Base-by-base conservation (phyloP, 2,888 invertebrate genomes). In the Noctua fimbriata region DNA sequence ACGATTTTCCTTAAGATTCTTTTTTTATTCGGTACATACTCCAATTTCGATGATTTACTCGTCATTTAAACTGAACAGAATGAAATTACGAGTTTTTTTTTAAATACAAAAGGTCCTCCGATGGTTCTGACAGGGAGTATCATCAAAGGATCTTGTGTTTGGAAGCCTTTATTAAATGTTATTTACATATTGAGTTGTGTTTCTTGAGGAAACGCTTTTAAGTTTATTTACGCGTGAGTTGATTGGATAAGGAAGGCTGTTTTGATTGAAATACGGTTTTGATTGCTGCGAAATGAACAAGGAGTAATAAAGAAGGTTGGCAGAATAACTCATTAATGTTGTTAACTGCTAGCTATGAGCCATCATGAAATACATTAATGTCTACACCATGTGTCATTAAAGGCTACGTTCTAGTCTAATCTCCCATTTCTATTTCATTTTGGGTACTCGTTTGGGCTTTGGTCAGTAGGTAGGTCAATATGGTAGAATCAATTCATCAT, bases 1-100 rank as follows among this genome's bases (percentile, higher is more conserved):
- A 87, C 85, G 86, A 86, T 86, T 90, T 91, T 90, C 88, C 90
- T 89, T 88, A 89, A 91, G 90, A 89, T 88, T 88, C 81, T 87
- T 89, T 90, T 88, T 87, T 83, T 82, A 78, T 89, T 81, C 82
- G 44, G 82, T 76, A 87, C 82, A 77, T 82, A 77, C 72, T 83
- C 69, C 88, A 89, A 90, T 90, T 90, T 85, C 76, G 85, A 83
- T 55, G 86, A 83, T 89, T 87, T 85, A 87, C 76, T 76, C 66
- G 84, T 89, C 89, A 90, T 90, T 90, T 89, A 80, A 84, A 85
- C 82, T 84, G 82, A 84, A 89, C 66, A 76, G 78, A 88, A 84
- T 85, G 73, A 85, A 87, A 90, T 89, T 88, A 85, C 73, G 83
- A 79, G 77, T 79, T 84, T 87, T 79, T 79, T 77, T 82, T 71